phyloP scores from a whole-genome alignment of 2,797 vertebrate genomes.

The Borostomias antarcticus region DNA sequence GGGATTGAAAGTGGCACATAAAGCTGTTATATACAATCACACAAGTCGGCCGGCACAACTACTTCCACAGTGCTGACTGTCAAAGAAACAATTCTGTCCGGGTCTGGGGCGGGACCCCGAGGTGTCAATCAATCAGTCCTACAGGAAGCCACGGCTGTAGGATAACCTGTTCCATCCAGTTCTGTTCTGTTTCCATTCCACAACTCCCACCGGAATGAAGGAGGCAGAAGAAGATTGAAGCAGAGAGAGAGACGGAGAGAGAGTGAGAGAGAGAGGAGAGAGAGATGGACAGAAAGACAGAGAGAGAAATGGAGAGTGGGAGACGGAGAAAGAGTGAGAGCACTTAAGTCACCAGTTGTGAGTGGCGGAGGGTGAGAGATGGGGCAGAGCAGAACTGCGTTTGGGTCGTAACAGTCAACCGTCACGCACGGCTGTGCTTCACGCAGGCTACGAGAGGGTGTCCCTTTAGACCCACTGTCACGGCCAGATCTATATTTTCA shows the following conservation, averaged over 20 bases:
- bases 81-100: constrained; percentile 30
- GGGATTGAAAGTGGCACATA: constrained; percentile 47
- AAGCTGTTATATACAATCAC: constrained; percentile 41
- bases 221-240: not conserved
- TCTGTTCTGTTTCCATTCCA: not conserved
- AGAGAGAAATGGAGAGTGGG: constrained; percentile 26
- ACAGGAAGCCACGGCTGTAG: constrained; percentile 23
- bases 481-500: constrained; percentile 46
- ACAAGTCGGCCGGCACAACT: constrained; percentile 20
- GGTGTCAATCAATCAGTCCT: constrained; percentile 13
- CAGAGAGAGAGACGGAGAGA: constrained; percentile 8
- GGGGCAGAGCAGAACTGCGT: constrained; percentile 34
- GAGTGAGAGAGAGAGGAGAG: not conserved
- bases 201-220: not conserved
- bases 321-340: constrained; percentile 24
- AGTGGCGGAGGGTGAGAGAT: constrained; percentile 57
- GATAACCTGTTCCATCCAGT: not conserved
- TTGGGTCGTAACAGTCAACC: constrained; percentile 29
- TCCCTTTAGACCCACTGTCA: constrained; percentile 39
- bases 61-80: constrained; percentile 26
- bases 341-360: constrained; percentile 38
- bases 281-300: constrained; percentile 31
- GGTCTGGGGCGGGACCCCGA: not conserved
- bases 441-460: constrained; percentile 14
- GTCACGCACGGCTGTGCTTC: not conserved